Base-by-base conservation (phyloP, 2,888 invertebrate genomes). In the Sthenelais limicola region DNA sequence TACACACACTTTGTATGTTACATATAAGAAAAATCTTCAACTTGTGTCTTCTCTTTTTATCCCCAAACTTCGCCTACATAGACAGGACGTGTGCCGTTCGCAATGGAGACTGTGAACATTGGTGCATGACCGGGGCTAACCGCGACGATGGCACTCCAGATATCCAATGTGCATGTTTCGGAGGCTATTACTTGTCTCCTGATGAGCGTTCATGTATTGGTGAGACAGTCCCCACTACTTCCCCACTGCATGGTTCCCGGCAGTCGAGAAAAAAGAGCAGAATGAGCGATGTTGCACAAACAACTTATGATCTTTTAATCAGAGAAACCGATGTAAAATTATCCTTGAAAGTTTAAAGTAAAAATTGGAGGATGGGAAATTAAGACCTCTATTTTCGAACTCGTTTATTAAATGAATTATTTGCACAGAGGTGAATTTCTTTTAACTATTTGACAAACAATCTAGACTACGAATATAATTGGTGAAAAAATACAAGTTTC, bases 21-120 rank as follows among this genome's bases (percentile, higher is more conserved):
- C 43, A 43, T 12, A n/a, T 21, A 43, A 62, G 21, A 38, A 3
- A 9, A 21, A n/a, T 24, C 24, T 24, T 35, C 26, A 24, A 21
- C 43, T 21, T 26, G 9, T n/a, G 7, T 54, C 32, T 38, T 35
- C 9, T 35, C 35, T 1, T 62, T 62, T 24, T 15, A n/a, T 4
- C 56, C 32, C 30, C 32, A 3, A 3, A 33, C 32, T 24, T 32
- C 56, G 32, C 2, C 32, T 56, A 32, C 7, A 9, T 32, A 62
- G 62, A 62, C 38, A 35, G 62, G 3, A 62, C 67, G 3, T 67
- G 67, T 28, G 18, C 28, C 3, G 48, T 67, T 9, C 47, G 48
- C n/a, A 67, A 67, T n/a, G 67, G 67, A 43, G 67, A 48, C n/a
- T 67, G 67, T n/a, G 47, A 67, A 30, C 47, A 67, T 43, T 48